Percentiles rank a stretch among this genome's conserved stretches.
Conservation (phyloP, 2,797 vertebrate species). For the Neosilurus hyrtlii region DNA sequence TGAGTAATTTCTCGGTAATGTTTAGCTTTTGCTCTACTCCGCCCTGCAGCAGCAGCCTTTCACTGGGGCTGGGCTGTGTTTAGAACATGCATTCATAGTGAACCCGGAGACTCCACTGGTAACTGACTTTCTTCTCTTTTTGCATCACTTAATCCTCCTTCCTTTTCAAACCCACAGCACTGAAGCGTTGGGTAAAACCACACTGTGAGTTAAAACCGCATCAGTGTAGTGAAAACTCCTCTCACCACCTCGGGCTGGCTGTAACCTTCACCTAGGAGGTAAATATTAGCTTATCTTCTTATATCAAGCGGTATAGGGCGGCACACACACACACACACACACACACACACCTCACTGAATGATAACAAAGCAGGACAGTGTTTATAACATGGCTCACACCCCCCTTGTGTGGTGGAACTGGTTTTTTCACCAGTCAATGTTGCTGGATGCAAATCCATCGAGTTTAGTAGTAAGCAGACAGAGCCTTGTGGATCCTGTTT, state of each 20-base stretch:
- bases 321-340: no score
- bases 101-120: background rate
- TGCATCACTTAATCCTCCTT: no score
- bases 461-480: no score
- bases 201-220: background rate
- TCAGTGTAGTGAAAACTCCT: background rate
- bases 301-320: background rate
- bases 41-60: slow-evolving; percentile 2
- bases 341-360: no score
- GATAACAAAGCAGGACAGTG: no score
- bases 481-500: no score
- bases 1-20: no score
- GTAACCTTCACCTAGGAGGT: slow-evolving; percentile 11
- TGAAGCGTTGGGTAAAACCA: no score
- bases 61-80: background rate
- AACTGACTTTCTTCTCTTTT: background rate
- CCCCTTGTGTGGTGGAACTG: no score
- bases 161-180: background rate
- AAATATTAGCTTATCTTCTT: background rate
- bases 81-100: background rate
- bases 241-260: background rate
- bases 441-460: no score
- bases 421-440: no score
- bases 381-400: no score
- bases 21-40: background rate